These are phyloP conservation scores for Caenorhabditis imperialis DNA, from an alignment of 2,888 invertebrate species.

Conservation along the genomic window DNA sequence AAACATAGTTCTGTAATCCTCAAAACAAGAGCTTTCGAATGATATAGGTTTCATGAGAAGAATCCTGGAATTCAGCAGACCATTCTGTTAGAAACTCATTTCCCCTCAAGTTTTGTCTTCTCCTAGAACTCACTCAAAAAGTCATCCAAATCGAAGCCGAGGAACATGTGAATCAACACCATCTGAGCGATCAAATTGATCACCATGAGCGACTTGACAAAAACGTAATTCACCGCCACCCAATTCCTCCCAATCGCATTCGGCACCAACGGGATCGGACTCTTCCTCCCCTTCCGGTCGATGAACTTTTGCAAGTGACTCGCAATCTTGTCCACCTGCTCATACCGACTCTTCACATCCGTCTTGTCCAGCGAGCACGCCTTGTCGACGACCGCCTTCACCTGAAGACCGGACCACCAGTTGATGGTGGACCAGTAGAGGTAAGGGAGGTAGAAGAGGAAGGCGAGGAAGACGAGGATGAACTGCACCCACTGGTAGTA, in stretches of 20 bases:
- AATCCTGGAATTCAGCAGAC: no score
- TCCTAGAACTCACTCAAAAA: conserved; percentile 58
- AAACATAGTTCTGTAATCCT: no score
- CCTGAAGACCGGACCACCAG: conserved; percentile 69
- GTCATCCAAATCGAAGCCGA: conserved; percentile 65
- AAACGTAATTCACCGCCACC: conserved; percentile 68
- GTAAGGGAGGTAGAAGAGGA: conserved; percentile 76
- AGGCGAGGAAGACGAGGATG: conserved; percentile 75
- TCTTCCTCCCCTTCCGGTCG: conserved; percentile 29
- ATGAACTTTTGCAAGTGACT: conserved; percentile 46
- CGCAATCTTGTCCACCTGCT: conserved; percentile 53
- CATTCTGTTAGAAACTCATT: no score
- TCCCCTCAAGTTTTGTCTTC: no score
- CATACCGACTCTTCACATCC: conserved; percentile 16
- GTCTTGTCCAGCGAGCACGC: conserved; percentile 40
- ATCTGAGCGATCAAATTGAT: conserved; percentile 71
- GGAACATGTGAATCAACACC: conserved; percentile 71
- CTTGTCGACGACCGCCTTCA: conserved; percentile 48
- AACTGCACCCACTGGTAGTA: conserved; percentile 78
- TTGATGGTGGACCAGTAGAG: conserved; percentile 77
- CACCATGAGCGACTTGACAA: conserved; percentile 76
- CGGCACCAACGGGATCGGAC: conserved; percentile 46
- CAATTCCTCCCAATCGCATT: conserved; percentile 37
- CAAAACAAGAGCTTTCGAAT: no score
- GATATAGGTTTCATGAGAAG: no score